Percentiles rank a stretch among this genome's conserved stretches.
These are phyloP conservation scores for Macroglossus sobrinus DNA, from an alignment of 2,113 vertebrate species.

Conservation along the genomic window DNA sequence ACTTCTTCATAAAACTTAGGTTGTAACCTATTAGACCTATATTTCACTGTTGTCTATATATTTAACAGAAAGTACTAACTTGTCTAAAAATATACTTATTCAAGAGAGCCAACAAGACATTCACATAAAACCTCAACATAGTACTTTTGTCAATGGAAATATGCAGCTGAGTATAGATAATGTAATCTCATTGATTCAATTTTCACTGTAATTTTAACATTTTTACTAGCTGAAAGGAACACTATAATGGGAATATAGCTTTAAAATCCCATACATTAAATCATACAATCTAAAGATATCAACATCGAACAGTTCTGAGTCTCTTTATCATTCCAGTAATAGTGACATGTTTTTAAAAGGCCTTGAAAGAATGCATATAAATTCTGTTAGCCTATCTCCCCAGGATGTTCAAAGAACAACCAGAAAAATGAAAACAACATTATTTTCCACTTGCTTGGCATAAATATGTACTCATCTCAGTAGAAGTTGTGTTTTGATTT, in stretches of 20 bases:
- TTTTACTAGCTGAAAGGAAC: conserved; percentile 21
- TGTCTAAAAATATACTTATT: conserved; percentile 4
- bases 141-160: conserved; percentile 5
- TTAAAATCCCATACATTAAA: background rate
- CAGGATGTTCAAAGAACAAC: background rate
- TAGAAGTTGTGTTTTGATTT: background rate
- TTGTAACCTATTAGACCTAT: background rate
- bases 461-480: background rate
- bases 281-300: conserved; percentile 10
- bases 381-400: conserved; percentile 63
- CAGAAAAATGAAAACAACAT: conserved; percentile 11
- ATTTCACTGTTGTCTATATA: background rate
- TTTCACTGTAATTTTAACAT: conserved; percentile 20
- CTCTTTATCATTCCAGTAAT: conserved; percentile 29
- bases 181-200: background rate
- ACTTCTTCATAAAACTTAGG: background rate
- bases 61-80: background rate
- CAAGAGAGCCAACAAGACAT: background rate
- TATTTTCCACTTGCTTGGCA: conserved; percentile 3
- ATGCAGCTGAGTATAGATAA: background rate
- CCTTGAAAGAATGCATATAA: conserved; percentile 50
- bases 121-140: background rate
- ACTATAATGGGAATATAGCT: background rate
- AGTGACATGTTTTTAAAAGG: background rate
- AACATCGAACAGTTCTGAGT: background rate